Evolutionary conservation across 1,140 invertebrate species (phyloP), one percentile per base, ranked within the genome.

Genomic region (Melitaea cinxia): DNA sequence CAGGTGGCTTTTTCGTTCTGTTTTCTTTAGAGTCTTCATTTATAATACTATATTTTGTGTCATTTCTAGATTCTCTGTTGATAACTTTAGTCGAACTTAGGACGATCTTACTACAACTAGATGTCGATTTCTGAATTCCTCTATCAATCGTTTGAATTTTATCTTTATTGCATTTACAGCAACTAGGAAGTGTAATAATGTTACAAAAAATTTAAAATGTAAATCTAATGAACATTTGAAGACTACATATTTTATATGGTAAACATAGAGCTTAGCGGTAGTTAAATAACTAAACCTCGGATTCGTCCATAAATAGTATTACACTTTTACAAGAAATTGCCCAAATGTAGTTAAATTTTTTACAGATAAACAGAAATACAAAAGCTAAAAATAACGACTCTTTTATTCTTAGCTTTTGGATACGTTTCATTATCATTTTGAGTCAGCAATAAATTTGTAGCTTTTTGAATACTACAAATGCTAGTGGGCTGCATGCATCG

Each of bases 111-210:
- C 4, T 28, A 45, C 17, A 9, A 26, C 35, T 57, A 26, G 24
- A 42, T 2, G 28, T 4, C n/a, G 42, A 47, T 3, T 47, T 47
- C 15, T 57, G 54, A 45, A 10, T 57, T 12, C 23, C 54, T 49
- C 10, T 49, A n/a, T 59, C 26, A 1, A 42, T 1, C 37, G 7
- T 57, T 57, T 57, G 19, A 47, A 47, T 21, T 23, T 47, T 47
- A 12, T 47, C 4, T 0, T 23, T 7, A 47, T 47, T 12, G 12
- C 9, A 21, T 47, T 21, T 23, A 47, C 42, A 47, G 21, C 19
- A 17, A 17, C 37, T 14, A 10, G 6, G n/a, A 12, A 21, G 21
- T n/a, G 21, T 19, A 21, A 21, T 23, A 21, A 47, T n/a, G 9
- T 2, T 17, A 0, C 6, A 39, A 5, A 39, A 35, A 10, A 35